These are phyloP conservation scores for Sebastolobus altivelis DNA, from an alignment of 2,797 vertebrate species.

Conservation along the genomic window DNA sequence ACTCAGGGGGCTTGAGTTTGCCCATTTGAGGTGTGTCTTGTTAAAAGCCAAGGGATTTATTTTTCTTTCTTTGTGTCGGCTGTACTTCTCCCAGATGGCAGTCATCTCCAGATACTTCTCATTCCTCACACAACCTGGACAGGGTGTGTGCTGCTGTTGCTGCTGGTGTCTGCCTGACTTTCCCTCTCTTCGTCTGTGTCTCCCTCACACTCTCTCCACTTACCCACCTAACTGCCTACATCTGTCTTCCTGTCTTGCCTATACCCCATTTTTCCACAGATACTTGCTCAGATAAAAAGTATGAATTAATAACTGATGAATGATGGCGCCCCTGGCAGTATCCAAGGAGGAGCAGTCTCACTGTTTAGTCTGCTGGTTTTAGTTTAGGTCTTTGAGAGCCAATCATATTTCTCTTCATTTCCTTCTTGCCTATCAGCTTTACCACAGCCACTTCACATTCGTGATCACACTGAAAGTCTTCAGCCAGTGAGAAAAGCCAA, in stretches of 20 bases:
- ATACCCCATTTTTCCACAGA: conserved; percentile 60
- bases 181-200: conserved; percentile 52
- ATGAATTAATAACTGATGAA: conserved; percentile 77
- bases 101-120: conserved; percentile 86
- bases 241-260: conserved; percentile 72
- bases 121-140: conserved; percentile 84
- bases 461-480: conserved; percentile 16
- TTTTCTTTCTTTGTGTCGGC: conserved; percentile 82
- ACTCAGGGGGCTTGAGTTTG: conserved; percentile 69
- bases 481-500: conserved; percentile 24
- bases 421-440: conserved; percentile 51
- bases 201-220: conserved; percentile 63
- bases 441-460: conserved; percentile 51
- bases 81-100: conserved; percentile 83
- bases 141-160: conserved; percentile 77
- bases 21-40: conserved; percentile 80
- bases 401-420: conserved; percentile 64
- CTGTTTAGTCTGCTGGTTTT: conserved; percentile 76
- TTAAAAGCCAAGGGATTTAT: conserved; percentile 79
- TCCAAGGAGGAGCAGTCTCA: conserved; percentile 60
- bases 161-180: conserved; percentile 69
- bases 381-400: conserved; percentile 56
- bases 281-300: conserved; percentile 69
- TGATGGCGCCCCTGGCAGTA: conserved; percentile 65
- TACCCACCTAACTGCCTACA: conserved; percentile 72